phyloP scores from a whole-genome alignment of 2,113 vertebrate genomes.

The Elachura formosa region DNA sequence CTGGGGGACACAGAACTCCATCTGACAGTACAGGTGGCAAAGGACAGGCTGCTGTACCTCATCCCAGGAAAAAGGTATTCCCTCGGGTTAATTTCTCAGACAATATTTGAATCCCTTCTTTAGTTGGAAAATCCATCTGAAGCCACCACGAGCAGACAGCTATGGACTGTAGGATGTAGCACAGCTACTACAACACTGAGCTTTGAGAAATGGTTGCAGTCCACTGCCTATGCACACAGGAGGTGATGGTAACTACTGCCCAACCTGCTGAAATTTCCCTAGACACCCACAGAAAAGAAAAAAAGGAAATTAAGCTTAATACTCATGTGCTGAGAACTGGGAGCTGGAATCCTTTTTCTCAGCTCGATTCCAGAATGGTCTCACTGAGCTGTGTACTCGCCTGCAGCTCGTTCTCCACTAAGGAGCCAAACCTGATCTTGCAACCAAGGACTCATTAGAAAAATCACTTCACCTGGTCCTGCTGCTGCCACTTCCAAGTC shows the following conservation, averaged over 20 bases:
- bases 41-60: not conserved
- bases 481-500: not conserved
- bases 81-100: not conserved
- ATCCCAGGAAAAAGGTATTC: not conserved
- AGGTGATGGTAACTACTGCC: not conserved
- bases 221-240: accelerated
- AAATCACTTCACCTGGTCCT: not conserved
- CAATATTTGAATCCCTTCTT: not conserved
- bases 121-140: not conserved
- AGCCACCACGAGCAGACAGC: not conserved
- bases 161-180: not conserved
- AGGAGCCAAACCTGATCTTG: not conserved
- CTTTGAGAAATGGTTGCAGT: not conserved
- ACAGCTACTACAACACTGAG: not conserved
- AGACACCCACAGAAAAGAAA: not conserved
- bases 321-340: not conserved
- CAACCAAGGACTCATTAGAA: not conserved
- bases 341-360: not conserved
- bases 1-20: accelerated
- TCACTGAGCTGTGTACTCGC: accelerated
- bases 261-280: not conserved
- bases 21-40: not conserved
- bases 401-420: not conserved
- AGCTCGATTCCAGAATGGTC: not conserved
- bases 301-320: not conserved